Evolutionary conservation across 2,888 invertebrate species (phyloP).

Genomic region (Calameuta filiformis): DNA sequence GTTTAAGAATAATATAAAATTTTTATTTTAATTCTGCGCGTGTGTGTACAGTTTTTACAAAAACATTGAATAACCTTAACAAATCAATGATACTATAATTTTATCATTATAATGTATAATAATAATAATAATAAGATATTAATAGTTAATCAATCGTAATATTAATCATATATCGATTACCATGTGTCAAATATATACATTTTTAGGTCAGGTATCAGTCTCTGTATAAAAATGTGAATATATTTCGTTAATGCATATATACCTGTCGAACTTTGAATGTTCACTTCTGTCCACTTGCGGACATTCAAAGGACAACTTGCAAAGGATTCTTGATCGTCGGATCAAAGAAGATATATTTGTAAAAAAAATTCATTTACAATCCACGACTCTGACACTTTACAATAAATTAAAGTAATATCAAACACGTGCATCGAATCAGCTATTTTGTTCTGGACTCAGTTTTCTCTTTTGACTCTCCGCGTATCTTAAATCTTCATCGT

Average conservation of each 20-base stretch:
- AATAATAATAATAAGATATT: slow-evolving; percentile 37
- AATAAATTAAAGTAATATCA: slow-evolving; percentile 29
- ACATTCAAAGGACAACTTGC: background rate
- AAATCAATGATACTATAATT: slow-evolving; percentile 44
- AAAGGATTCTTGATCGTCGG: background rate
- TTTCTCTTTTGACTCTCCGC: background rate
- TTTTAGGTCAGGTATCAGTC: slow-evolving; percentile 57
- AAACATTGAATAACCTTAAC: slow-evolving; percentile 53
- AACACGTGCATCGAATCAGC: slow-evolving; percentile 18
- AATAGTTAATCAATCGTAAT: slow-evolving; percentile 39
- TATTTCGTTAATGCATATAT: slow-evolving; percentile 27
- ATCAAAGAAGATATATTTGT: background rate
- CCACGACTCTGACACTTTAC: slow-evolving; percentile 21
- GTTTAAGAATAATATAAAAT: slow-evolving; percentile 58
- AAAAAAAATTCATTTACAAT: slow-evolving; percentile 23
- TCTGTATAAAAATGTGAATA: slow-evolving; percentile 54
- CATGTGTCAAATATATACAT: slow-evolving; percentile 47
- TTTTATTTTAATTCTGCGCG: slow-evolving; percentile 45
- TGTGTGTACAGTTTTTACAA: slow-evolving; percentile 57
- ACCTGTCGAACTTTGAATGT: background rate
- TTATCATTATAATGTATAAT: slow-evolving; percentile 40
- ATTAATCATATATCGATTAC: slow-evolving; percentile 38
- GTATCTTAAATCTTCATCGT: background rate
- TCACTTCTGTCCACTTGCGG: background rate
- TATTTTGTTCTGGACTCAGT: background rate